Evolutionary conservation across 2,888 invertebrate species (phyloP).

Genomic region (Hyalella azteca): DNA sequence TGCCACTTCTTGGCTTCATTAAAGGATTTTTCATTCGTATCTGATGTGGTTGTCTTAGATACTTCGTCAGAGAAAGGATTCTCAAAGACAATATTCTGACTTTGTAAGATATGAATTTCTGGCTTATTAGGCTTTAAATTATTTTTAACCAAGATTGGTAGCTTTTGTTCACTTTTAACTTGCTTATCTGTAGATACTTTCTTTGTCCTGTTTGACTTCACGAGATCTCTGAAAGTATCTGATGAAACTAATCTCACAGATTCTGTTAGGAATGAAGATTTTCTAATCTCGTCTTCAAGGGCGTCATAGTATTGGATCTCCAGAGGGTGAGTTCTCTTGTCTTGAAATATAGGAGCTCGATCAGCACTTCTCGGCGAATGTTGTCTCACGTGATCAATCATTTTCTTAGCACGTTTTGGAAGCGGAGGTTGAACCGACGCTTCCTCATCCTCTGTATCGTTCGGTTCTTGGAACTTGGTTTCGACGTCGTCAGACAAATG

Average conservation of each 20-base stretch:
- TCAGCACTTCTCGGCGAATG: neutral
- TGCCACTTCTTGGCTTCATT: constrained; percentile 6
- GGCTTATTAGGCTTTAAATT: neutral
- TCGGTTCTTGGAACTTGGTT: neutral
- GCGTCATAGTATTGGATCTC: constrained; percentile 7
- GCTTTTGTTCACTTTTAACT: neutral
- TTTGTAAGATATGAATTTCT: neutral
- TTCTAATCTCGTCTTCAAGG: constrained; percentile 14
- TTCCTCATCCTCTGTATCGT: neutral
- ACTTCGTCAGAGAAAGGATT: neutral
- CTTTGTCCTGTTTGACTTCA: neutral
- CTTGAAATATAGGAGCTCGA: constrained; percentile 13
- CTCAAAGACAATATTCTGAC: neutral
- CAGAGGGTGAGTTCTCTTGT: constrained; percentile 18
- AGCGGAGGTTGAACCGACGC: neutral
- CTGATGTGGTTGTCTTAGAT: neutral
- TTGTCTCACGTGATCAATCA: neutral
- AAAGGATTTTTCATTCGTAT: neutral
- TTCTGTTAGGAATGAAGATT: constrained; percentile 4
- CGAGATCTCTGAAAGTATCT: constrained; percentile 7
- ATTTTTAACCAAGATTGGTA: too few species aligned
- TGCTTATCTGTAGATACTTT: neutral
- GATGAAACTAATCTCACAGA: constrained; percentile 12
- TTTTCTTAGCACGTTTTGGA: neutral
- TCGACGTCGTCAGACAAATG: too few species aligned